A percentile compares a stretch with the other conserved stretches of the same genome.
phyloP scores from a whole-genome alignment of 1,140 invertebrate species.

The Coenobita brevimanus region DNA sequence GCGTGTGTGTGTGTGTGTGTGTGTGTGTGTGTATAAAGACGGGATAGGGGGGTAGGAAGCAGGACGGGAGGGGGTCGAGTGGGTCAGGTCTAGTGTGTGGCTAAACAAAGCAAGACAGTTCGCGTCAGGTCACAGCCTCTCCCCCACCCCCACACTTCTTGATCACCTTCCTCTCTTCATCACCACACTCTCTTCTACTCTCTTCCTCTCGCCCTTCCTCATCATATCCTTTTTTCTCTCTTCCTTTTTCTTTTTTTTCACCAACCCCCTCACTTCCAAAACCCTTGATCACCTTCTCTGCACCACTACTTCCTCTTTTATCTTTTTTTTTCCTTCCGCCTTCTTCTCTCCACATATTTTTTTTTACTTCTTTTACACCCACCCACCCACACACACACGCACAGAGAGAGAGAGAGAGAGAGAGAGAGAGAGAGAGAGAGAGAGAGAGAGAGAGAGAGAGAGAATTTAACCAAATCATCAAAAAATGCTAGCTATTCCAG shows the following conservation, averaged over 20 bases:
- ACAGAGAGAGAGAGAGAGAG: background rate
- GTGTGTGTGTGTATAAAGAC: background rate
- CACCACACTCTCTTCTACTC: too few relatives aligned
- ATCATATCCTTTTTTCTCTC: too few relatives aligned
- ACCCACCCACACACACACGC: constrained; percentile 20
- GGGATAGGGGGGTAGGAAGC: background rate
- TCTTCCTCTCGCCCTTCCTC: too few relatives aligned
- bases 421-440: background rate
- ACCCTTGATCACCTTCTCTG: too few relatives aligned
- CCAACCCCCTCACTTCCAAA: too few relatives aligned
- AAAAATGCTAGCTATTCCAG: background rate
- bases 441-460: background rate
- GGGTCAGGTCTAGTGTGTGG: background rate
- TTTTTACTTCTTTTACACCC: background rate
- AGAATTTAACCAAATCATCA: background rate
- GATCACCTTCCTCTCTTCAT: too few relatives aligned
- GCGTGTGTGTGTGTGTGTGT: too few relatives aligned
- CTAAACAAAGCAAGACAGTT: constrained; percentile 41
- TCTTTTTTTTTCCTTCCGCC: background rate
- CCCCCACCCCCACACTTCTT: background rate
- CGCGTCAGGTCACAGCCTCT: constrained; percentile 32
- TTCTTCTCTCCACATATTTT: background rate
- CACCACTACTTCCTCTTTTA: background rate
- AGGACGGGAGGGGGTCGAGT: background rate
- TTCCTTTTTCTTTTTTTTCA: too few relatives aligned